Conservation (phyloP, 2,797 vertebrate genomes). For the Echeneis naucrates region DNA sequence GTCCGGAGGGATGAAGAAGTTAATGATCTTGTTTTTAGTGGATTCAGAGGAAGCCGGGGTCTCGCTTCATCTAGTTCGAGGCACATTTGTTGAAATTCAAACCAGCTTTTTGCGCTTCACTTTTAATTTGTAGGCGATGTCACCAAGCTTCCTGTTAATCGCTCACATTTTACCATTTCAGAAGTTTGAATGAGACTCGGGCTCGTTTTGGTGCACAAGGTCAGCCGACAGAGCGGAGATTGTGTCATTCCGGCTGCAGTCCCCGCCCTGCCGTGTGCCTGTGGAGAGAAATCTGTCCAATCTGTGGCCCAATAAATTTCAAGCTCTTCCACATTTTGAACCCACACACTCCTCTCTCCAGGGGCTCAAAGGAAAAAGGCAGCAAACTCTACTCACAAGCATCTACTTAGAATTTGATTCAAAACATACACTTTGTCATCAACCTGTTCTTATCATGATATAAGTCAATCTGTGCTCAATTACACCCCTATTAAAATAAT, state of each 20-base stretch:
- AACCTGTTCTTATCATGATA: too few species aligned
- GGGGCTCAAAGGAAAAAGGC: neutral
- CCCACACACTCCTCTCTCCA: neutral
- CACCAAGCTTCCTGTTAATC: rapidly evolving
- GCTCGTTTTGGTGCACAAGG: neutral
- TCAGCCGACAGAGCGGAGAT: neutral
- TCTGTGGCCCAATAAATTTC: constrained; percentile 30
- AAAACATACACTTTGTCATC: too few species aligned
- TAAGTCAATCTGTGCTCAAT: neutral
- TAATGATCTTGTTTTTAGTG: too few species aligned
- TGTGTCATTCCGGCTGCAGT: neutral
- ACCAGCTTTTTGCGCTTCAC: neutral
- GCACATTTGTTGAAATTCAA: neutral
- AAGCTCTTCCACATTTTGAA: neutral
- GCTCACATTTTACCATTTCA: neutral
- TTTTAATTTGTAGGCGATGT: constrained; percentile 33
- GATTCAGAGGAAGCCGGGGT: too few species aligned
- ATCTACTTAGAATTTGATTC: too few species aligned
- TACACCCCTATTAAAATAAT: neutral
- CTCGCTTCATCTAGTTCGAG: too few species aligned
- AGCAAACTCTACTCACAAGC: neutral
- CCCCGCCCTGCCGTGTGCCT: neutral
- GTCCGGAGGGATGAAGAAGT: rapidly evolving
- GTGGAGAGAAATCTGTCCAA: neutral
- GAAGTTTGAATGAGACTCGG: neutral